Conservation (phyloP, 2,797 vertebrate species). For the Platyrinchus mystaceus region DNA sequence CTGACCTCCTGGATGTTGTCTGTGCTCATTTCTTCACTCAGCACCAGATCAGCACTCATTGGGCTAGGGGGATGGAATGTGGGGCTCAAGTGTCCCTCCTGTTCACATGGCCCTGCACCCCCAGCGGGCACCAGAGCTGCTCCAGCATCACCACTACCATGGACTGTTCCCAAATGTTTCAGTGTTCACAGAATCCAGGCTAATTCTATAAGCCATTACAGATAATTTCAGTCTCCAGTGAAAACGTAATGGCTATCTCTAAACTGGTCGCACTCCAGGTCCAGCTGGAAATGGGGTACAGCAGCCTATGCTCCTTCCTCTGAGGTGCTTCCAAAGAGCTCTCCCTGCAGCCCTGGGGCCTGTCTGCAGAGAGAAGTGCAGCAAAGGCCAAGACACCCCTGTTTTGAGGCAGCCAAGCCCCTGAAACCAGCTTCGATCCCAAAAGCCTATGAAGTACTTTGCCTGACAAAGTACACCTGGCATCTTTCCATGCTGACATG, state of each 20-base stretch:
- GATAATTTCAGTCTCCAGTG: not conserved
- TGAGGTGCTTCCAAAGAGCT: not conserved
- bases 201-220: not conserved
- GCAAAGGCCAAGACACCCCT: not conserved
- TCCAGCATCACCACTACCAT: not conserved
- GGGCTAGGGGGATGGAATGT: not conserved
- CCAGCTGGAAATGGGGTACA: fast-evolving
- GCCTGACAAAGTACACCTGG: not conserved
- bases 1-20: not conserved
- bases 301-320: fast-evolving
- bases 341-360: not conserved
- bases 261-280: fast-evolving
- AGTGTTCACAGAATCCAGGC: not conserved
- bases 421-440: not conserved
- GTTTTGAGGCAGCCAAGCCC: not conserved
- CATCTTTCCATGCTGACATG: not conserved
- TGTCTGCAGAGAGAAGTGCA: not conserved
- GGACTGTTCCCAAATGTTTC: not conserved
- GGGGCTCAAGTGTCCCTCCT: not conserved
- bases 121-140: not conserved
- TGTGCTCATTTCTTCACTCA: not conserved
- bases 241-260: not conserved
- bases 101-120: fast-evolving
- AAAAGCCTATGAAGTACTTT: not conserved
- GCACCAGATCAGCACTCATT: not conserved